Base-by-base conservation (phyloP, 2,113 vertebrate genomes). In the Nansenia antarctica region DNA sequence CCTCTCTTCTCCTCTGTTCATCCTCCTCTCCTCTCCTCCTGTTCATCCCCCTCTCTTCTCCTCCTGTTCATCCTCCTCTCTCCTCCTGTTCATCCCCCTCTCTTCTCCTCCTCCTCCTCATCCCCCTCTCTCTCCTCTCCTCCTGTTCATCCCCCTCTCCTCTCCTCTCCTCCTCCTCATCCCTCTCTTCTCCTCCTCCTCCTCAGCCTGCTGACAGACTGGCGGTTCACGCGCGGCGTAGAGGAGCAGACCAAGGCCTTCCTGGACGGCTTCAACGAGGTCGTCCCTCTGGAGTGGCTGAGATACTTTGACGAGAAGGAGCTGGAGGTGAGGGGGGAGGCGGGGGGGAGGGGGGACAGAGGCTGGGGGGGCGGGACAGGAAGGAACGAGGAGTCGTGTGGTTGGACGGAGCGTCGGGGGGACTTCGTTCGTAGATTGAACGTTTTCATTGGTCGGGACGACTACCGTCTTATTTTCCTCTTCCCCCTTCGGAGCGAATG, bases 181-280 rank as follows among this genome's bases (percentile, higher is more conserved):
- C 24, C 24, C 54, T 30, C 12, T 26, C 11, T 37, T 52, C 15
- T 64, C n/a, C 15, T 26, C 14, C 15, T 2, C 20, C 27, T 31
- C 29, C 3, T 24, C 85, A 99, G 98, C 88, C 88, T 99, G 85
- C 92, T 99, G 79, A 99, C 98, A 0, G 96, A 99, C 85, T 99
- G 97, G 98, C 91, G 97, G 55, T 99, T 99, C 85, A 98, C 95
- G 0, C 94, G 98, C 0, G 98, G 98, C 0, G 98, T 99, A 74
- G 96, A 98, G 86, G 97, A 99, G 49, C 98, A 99, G 91, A 99
- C 97, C 78, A 98, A 95, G 83, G 96, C 96, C 1, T 99, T 99
- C 88, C 91, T 99, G 82, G 98, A 98, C 0, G 97, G 97, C 66
- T 99, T 99, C 89, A 98, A 98, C 0, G 97, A 99, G 83, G 98